Conservation (phyloP, 2,113 vertebrate species). For the Larimichthys crocea region DNA sequence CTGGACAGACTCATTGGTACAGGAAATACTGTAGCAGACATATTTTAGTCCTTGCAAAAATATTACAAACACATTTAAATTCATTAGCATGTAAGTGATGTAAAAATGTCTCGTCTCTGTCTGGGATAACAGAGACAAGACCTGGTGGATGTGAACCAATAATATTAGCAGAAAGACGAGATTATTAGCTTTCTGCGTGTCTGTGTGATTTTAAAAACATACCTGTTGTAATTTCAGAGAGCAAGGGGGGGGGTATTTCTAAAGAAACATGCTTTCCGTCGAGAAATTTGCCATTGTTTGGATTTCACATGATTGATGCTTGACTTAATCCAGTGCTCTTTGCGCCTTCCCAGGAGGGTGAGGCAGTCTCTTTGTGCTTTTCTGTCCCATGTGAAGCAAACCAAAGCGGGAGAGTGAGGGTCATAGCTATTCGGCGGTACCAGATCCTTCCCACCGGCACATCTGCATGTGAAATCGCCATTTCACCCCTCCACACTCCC, state of each 20-base stretch:
- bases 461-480: slow-evolving; percentile 93
- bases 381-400: slow-evolving; percentile 80
- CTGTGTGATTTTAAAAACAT: slow-evolving; percentile 35
- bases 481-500: slow-evolving; percentile 95
- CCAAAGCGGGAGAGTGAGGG: slow-evolving; percentile 79
- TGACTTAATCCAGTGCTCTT: slow-evolving; percentile 79
- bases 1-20: background rate
- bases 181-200: slow-evolving; percentile 50
- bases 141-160: slow-evolving; percentile 51
- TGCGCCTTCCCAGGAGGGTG: slow-evolving; percentile 80
- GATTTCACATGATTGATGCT: slow-evolving; percentile 85
- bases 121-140: slow-evolving; percentile 47
- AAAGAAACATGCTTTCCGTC: slow-evolving; percentile 45
- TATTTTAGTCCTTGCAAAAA: background rate
- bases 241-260: slow-evolving; percentile 39
- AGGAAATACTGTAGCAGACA: background rate
- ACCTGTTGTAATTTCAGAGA: slow-evolving; percentile 58
- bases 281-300: slow-evolving; percentile 69
- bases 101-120: background rate
- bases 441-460: slow-evolving; percentile 86
- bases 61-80: slow-evolving; percentile 20
- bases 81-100: slow-evolving; percentile 5
- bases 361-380: slow-evolving; percentile 79
- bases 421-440: slow-evolving; percentile 77
- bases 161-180: slow-evolving; percentile 39